Evolutionary conservation across 2,888 invertebrate species (phyloP).

Genomic region (Allolobophora icterica): DNA sequence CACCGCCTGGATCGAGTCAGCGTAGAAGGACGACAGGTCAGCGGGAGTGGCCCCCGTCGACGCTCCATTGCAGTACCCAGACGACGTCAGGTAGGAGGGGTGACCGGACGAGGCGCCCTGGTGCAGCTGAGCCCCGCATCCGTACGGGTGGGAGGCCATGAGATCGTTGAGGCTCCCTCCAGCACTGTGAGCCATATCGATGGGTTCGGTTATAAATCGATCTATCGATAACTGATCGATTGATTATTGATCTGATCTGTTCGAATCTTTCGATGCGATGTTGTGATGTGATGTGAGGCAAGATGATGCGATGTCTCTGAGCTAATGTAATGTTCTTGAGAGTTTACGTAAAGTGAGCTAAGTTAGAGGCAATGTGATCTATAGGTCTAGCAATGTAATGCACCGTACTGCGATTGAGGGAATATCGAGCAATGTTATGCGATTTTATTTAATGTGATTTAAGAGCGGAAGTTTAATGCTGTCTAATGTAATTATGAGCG

Average conservation of each 20-base stretch:
- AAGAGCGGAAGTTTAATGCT: too few relatives aligned
- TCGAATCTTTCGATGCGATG: not conserved
- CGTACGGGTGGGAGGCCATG: constrained; percentile 2
- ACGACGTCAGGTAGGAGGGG: constrained; percentile 10
- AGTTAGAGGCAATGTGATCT: not conserved
- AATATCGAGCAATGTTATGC: not conserved
- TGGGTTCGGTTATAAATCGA: not conserved
- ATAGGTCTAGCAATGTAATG: too few relatives aligned
- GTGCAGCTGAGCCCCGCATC: not conserved
- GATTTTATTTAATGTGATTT: not conserved
- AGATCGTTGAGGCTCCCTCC: constrained; percentile 3
- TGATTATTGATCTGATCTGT: not conserved
- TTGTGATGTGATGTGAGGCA: not conserved
- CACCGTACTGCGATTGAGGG: not conserved
- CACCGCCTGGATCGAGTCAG: constrained; percentile 12
- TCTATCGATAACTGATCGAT: not conserved
- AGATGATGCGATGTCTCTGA: not conserved
- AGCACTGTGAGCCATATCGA: constrained; percentile 2
- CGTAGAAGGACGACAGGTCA: constrained; percentile 20
- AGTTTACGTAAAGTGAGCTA: not conserved
- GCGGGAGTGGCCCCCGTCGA: not conserved
- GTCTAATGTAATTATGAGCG: too few relatives aligned
- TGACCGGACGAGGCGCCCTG: not conserved
- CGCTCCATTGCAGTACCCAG: constrained; percentile 14
- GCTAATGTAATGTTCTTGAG: not conserved